Base-by-base conservation (phyloP, 2,888 invertebrate species). In the Noctua pronuba region DNA sequence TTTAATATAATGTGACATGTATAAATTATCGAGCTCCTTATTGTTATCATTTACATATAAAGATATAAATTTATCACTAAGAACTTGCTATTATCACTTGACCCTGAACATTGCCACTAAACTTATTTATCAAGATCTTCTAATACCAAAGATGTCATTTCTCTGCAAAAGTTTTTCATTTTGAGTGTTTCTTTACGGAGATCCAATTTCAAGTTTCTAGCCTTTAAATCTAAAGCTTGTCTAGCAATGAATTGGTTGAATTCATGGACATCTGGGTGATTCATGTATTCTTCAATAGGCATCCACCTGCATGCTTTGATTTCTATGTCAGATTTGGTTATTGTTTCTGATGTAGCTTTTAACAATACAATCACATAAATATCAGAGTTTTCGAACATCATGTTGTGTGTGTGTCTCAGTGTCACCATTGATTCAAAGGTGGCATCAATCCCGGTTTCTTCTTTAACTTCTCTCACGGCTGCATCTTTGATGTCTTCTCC, bases 381-480 rank as follows among this genome's bases (percentile, higher is more conserved):
- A 93, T 99, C 99, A 0, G 99, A 99, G 93, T 99, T 99, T 0
- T 97, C 98, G 93, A 98, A 99, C 92, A 97, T 97, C 75, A 97
- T 97, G 52, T 97, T 96, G 92, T 99, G 98, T 35, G 97, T 97
- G 91, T 99, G 99, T 83, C 99, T 97, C 69, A 99, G 97, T 67
- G 98, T 97, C 2, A 99, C 94, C 80, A 99, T 95, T 31, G 98
- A 98, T 77, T 97, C 97, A 93, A 99, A 99, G 89, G 97, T 97
- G 0, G 98, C 97, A 86, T 97, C 95, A 75, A 99, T 97, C 70
- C 98, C 98, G 0, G 99, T 99, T 96, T 99, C 99, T 96, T 99
- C 99, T 74, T 97, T 96, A 0, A 99, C 98, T 96, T 99, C 99
- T 85, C 99, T 97, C 73, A 98, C 97, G 0, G 98, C 99, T 24